These are phyloP conservation scores for Melinopterus prodromus DNA, from an alignment of 2,888 invertebrate genomes.

Conservation along the genomic window DNA sequence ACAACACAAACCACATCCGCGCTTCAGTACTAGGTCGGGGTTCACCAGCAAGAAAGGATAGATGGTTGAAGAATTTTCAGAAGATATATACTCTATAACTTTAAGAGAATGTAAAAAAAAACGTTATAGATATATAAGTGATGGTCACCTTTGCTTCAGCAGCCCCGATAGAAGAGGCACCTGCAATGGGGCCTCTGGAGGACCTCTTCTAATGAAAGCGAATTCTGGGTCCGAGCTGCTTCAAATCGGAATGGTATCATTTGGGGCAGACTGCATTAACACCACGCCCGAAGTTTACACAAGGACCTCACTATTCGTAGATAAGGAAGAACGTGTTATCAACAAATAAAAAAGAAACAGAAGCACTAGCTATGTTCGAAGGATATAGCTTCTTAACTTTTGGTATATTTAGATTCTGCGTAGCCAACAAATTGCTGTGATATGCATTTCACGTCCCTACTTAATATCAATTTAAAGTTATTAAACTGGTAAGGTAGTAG, in stretches of 20 bases:
- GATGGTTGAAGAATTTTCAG: not conserved
- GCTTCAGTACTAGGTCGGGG: slow-evolving; percentile 9
- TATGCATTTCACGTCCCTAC: no score
- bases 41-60: not conserved
- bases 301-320: not conserved
- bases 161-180: not conserved
- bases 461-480: no score
- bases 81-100: not conserved
- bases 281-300: not conserved
- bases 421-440: no score
- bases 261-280: not conserved
- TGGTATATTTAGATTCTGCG: no score
- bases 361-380: not conserved
- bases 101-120: not conserved
- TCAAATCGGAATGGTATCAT: not conserved
- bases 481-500: no score
- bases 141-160: slow-evolving; percentile 16
- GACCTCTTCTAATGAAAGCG: slow-evolving; percentile 26
- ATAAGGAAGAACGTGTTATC: not conserved
- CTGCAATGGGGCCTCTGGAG: slow-evolving; percentile 29
- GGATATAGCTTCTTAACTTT: no score
- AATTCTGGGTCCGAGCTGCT: not conserved
- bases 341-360: not conserved
- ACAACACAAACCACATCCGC: not conserved
- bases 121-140: not conserved